phyloP scores from a whole-genome alignment of 2,797 vertebrate species.

The Erethizon dorsatum region DNA sequence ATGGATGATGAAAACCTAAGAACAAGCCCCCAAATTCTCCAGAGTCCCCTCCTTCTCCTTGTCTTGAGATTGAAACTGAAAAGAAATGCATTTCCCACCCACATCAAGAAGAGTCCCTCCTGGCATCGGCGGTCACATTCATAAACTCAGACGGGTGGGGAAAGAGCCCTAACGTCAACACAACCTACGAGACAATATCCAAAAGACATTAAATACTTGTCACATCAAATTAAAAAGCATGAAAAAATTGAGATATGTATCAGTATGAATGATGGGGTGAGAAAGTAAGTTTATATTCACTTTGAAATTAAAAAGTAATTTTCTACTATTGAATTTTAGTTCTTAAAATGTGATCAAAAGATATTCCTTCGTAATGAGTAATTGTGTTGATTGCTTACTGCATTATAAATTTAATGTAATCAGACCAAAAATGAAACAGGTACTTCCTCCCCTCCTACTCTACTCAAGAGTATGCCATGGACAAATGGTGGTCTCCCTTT shows the following conservation, averaged over 20 bases:
- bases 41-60: conserved; percentile 51
- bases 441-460: background rate
- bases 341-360: background rate
- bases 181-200: background rate
- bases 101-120: background rate
- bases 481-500: background rate
- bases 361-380: background rate
- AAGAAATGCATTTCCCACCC: conserved; percentile 68
- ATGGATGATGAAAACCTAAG: conserved; percentile 79
- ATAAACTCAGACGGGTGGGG: background rate
- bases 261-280: background rate
- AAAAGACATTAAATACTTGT: background rate
- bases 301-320: background rate
- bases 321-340: background rate
- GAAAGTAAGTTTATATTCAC: background rate
- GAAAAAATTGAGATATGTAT: background rate
- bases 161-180: background rate
- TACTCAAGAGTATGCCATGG: background rate
- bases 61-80: conserved; percentile 72
- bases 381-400: background rate
- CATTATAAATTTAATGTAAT: conserved; percentile 42
- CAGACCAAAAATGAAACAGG: conserved; percentile 23
- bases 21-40: conserved; percentile 79
- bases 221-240: background rate
- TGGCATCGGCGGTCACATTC: background rate